These are phyloP conservation scores for Pachypanchax playfairii DNA, from an alignment of 2,113 vertebrate genomes.

Conservation along the genomic window DNA sequence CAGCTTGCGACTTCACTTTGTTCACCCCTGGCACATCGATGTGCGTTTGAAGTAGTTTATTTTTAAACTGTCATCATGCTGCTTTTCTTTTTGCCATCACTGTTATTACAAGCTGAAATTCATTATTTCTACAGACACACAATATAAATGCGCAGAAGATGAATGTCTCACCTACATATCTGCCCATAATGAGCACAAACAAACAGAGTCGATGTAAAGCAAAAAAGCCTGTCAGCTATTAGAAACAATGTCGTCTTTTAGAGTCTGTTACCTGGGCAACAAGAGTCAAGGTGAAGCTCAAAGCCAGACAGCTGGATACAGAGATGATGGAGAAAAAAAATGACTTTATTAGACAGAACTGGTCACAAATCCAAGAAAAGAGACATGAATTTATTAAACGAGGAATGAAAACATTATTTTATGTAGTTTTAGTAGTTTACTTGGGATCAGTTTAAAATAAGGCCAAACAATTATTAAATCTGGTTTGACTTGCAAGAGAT, in stretches of 20 bases:
- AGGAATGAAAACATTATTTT: conserved; percentile 12
- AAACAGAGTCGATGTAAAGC: conserved; percentile 53
- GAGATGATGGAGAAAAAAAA: conserved; percentile 44
- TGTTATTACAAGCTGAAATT: conserved; percentile 53
- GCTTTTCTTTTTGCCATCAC: conserved; percentile 53
- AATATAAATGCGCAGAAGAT: conserved; percentile 32
- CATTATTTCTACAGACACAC: conserved; percentile 32
- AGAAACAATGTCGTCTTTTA: conserved; percentile 77
- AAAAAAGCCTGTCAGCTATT: conserved; percentile 71
- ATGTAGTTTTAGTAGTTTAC: neutral
- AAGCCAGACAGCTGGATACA: conserved; percentile 65
- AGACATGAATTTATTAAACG: conserved; percentile 20
- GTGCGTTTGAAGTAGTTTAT: conserved; percentile 61
- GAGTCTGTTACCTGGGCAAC: conserved; percentile 82
- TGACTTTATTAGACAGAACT: conserved; percentile 28
- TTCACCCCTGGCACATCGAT: conserved; percentile 35
- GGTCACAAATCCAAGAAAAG: conserved; percentile 14
- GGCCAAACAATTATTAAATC: neutral
- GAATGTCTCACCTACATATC: conserved; percentile 44
- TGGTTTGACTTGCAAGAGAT: no score
- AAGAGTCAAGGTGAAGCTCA: conserved; percentile 74
- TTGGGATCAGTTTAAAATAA: neutral
- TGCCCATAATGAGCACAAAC: conserved; percentile 33
- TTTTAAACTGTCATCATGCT: conserved; percentile 52
- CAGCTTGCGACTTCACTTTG: conserved; percentile 27